Percentiles rank a stretch among this genome's conserved stretches.
These are phyloP conservation scores for Jacana jacana DNA, from an alignment of 2,113 vertebrate genomes.

Conservation along the genomic window DNA sequence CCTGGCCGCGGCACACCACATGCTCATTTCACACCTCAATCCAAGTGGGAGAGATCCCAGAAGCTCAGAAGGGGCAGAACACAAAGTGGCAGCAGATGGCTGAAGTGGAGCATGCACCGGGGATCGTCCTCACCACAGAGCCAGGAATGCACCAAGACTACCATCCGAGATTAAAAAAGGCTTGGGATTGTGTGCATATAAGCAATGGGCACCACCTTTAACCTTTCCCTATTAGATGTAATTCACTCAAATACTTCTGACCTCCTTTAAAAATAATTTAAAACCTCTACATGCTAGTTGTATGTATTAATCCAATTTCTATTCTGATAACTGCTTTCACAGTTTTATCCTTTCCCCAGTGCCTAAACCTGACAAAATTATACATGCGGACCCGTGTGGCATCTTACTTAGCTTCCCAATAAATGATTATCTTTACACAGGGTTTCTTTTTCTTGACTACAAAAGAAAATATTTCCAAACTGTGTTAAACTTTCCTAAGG, in stretches of 20 bases:
- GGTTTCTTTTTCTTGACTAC: neutral
- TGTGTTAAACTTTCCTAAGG: neutral
- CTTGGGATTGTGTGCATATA: neutral
- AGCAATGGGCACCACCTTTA: neutral
- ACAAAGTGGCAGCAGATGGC: neutral
- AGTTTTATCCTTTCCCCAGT: neutral
- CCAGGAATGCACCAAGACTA: neutral
- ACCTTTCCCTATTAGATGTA: neutral
- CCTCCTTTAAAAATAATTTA: neutral
- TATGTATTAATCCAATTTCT: neutral
- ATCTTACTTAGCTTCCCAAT: neutral
- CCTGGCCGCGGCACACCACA: no score
- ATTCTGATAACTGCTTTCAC: neutral
- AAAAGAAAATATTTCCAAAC: neutral
- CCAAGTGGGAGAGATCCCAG: neutral
- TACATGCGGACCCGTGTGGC: neutral
- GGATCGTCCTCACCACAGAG: neutral
- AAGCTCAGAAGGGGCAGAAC: neutral
- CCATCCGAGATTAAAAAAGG: neutral
- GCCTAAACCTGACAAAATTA: neutral
- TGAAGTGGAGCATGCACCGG: no score
- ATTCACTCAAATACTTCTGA: neutral
- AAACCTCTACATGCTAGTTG: neutral
- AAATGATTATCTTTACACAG: neutral
- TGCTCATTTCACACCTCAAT: neutral